Evolutionary conservation across 1,140 invertebrate genomes (phyloP).

Genomic region (Oppia nitens): DNA sequence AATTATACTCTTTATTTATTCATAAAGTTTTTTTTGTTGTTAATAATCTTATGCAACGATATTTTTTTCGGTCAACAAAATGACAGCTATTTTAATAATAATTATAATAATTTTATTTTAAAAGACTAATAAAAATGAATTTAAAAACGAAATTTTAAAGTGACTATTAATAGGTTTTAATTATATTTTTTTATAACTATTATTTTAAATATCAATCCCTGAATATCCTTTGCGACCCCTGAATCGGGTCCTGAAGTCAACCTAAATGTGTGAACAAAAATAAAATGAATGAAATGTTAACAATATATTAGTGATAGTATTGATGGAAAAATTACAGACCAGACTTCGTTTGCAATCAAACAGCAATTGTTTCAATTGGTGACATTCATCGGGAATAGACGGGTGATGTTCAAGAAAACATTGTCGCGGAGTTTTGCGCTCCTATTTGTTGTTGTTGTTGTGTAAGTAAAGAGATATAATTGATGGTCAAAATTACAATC

Average conservation of each 20-base stretch:
- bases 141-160: too few species aligned
- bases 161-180: too few species aligned
- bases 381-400: slow-evolving; percentile 9
- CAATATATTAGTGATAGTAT: background rate
- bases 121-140: too few species aligned
- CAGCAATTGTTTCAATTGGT: slow-evolving; percentile 2
- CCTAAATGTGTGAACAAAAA: background rate
- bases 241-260: background rate
- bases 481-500: background rate
- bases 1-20: too few species aligned
- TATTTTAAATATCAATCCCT: background rate
- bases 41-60: too few species aligned
- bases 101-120: too few species aligned
- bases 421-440: background rate
- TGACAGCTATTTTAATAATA: too few species aligned
- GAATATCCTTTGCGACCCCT: background rate
- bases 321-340: background rate
- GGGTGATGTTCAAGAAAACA: background rate
- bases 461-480: background rate
- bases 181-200: too few species aligned
- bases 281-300: background rate
- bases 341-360: slow-evolving; percentile 15
- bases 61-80: too few species aligned
- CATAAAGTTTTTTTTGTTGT: too few species aligned
- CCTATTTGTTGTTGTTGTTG: background rate